These are phyloP conservation scores for Protophormia terraenovae DNA, from an alignment of 2,888 invertebrate species.

Conservation along the genomic window DNA sequence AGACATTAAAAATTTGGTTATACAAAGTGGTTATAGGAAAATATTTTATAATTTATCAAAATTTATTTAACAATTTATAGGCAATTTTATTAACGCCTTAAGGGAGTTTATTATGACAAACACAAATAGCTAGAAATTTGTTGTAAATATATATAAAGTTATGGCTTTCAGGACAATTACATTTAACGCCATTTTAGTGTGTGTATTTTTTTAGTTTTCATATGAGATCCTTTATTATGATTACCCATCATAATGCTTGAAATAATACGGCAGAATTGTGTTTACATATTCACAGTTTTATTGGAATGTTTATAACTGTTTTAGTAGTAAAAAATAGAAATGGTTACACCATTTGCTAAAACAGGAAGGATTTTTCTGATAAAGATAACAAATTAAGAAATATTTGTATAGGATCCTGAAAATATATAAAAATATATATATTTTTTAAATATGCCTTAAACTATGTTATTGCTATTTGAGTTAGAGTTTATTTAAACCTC, in stretches of 20 bases:
- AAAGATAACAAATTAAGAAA: neutral
- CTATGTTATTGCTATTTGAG: too few species aligned
- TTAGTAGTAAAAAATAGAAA: neutral
- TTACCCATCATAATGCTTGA: conserved; percentile 14
- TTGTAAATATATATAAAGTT: neutral
- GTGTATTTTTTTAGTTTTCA: conserved; percentile 16
- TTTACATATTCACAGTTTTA: neutral
- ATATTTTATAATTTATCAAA: conserved; percentile 52
- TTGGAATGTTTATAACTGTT: conserved; percentile 45
- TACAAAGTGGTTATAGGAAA: neutral
- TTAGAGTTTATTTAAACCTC: too few species aligned
- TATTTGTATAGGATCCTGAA: neutral
- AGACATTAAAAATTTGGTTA: neutral
- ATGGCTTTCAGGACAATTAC: conserved; percentile 65
- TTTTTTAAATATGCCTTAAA: too few species aligned
- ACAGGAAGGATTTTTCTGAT: too few species aligned
- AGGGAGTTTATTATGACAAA: neutral
- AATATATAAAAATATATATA: neutral
- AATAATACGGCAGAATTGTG: neutral
- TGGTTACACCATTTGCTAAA: conserved; percentile 10
- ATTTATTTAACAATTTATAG: conserved; percentile 46
- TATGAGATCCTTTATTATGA: conserved; percentile 4
- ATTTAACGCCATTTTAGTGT: conserved; percentile 63
- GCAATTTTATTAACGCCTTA: conserved; percentile 23
- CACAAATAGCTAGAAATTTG: neutral